Conservation (phyloP, 1,140 invertebrate genomes). For the Papilio xuthus region DNA sequence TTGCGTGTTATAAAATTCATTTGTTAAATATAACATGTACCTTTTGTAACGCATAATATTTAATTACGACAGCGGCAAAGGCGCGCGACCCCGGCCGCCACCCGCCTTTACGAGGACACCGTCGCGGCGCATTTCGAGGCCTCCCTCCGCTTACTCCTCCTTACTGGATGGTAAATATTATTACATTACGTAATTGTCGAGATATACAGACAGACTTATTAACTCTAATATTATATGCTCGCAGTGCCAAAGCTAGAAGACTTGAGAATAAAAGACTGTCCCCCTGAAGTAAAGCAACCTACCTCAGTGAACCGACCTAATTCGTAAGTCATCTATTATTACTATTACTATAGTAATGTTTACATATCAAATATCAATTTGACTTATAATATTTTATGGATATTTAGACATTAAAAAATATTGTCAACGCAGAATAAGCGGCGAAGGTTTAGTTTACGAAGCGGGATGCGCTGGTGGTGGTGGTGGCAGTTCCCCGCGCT, state of each 20-base stretch:
- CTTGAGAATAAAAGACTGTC: conserved; percentile 81
- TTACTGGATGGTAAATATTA: conserved; percentile 67
- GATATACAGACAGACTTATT: conserved; percentile 28
- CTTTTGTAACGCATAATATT: neutral
- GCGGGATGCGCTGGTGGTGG: conserved; percentile 48
- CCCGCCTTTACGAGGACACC: conserved; percentile 94
- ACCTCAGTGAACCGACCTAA: conserved; percentile 83
- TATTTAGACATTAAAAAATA: neutral
- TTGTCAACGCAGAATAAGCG: conserved; percentile 54
- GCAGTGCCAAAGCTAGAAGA: conserved; percentile 83
- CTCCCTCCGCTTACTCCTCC: conserved; percentile 83
- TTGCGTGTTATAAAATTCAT: conserved; percentile 41
- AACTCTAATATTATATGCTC: conserved; percentile 54
- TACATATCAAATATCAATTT: too few species aligned
- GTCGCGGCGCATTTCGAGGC: conserved; percentile 91
- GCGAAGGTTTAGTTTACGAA: conserved; percentile 55
- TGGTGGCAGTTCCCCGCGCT: conserved; percentile 86
- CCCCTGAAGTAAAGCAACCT: conserved; percentile 83
- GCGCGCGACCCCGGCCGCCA: conserved; percentile 84
- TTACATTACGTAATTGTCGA: conserved; percentile 29
- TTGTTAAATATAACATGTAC: conserved; percentile 48
- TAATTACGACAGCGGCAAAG: conserved; percentile 82
- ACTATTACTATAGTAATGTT: neutral
- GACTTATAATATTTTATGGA: neutral
- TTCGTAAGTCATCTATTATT: conserved; percentile 74